Evolutionary conservation across 2,888 invertebrate species (phyloP).

Genomic region (Pocota personata): DNA sequence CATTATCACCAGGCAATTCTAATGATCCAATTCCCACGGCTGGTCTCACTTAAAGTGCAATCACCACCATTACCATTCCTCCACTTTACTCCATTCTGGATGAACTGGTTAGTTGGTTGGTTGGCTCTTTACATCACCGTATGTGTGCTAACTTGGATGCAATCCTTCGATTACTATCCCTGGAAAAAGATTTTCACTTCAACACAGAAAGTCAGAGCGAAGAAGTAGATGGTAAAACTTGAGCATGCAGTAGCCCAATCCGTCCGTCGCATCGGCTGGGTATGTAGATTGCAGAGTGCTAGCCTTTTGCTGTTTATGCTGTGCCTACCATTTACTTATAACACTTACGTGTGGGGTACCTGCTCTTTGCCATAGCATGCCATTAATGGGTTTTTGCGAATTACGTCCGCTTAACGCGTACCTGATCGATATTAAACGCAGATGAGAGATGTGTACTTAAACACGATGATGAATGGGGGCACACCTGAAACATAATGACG

Average conservation of each 20-base stretch:
- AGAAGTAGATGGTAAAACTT: slow-evolving; percentile 15
- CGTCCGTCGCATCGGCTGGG: slow-evolving; percentile 38
- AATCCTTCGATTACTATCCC: slow-evolving; percentile 62
- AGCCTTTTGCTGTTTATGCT: slow-evolving; percentile 40
- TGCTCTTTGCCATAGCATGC: slow-evolving; percentile 60
- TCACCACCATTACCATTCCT: slow-evolving; percentile 71
- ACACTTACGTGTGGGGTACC: slow-evolving; percentile 67
- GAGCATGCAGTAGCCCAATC: slow-evolving; percentile 64
- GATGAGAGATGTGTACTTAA: slow-evolving; percentile 53
- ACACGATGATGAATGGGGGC: slow-evolving; percentile 69
- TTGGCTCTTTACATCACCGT: slow-evolving; percentile 2
- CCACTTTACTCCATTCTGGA: slow-evolving; percentile 44
- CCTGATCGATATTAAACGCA: slow-evolving; percentile 73
- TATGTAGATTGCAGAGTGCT: slow-evolving; percentile 55
- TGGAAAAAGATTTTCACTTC: slow-evolving; percentile 55
- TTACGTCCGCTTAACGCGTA: slow-evolving; percentile 73
- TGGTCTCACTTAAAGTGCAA: slow-evolving; percentile 73
- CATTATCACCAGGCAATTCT: slow-evolving; percentile 77
- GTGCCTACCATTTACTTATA: slow-evolving; percentile 62
- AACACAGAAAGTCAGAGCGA: not conserved
- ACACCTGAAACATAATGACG: slow-evolving; percentile 69
- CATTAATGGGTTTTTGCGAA: slow-evolving; percentile 72
- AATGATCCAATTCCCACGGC: slow-evolving; percentile 82
- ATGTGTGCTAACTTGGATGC: slow-evolving; percentile 31
- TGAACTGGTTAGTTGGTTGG: slow-evolving; percentile 47